These are phyloP conservation scores for Acropternis orthonyx DNA, from an alignment of 2,797 vertebrate genomes.

Conservation along the genomic window DNA sequence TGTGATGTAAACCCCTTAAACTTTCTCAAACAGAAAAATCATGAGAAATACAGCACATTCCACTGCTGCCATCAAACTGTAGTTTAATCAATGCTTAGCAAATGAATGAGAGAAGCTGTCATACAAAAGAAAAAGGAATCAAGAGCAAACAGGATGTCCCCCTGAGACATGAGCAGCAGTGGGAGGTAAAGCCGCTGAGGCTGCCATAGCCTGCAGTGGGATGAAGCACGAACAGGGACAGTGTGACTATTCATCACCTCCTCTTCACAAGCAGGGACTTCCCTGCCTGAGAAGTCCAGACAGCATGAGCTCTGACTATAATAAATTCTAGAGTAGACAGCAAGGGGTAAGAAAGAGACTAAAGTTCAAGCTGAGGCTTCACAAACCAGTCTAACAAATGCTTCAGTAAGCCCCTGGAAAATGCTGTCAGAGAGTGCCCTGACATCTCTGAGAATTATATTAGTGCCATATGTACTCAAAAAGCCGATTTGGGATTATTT, in stretches of 20 bases:
- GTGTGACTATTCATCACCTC: neutral
- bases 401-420: neutral
- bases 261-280: neutral
- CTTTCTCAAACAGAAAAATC: neutral
- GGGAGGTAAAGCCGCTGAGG: neutral
- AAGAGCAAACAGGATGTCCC: neutral
- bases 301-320: neutral
- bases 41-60: neutral
- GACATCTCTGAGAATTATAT: neutral
- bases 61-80: neutral
- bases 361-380: neutral
- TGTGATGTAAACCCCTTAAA: neutral
- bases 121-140: neutral
- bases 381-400: neutral
- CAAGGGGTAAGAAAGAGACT: neutral
- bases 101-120: neutral
- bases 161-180: accelerated
- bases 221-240: neutral
- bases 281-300: neutral
- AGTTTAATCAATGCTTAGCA: neutral
- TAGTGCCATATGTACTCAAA: neutral
- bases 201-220: neutral
- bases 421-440: neutral
- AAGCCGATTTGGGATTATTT: neutral
- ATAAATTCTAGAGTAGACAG: neutral